These are phyloP conservation scores for Phaethornis superciliosus DNA, from an alignment of 2,113 vertebrate species.

Conservation along the genomic window DNA sequence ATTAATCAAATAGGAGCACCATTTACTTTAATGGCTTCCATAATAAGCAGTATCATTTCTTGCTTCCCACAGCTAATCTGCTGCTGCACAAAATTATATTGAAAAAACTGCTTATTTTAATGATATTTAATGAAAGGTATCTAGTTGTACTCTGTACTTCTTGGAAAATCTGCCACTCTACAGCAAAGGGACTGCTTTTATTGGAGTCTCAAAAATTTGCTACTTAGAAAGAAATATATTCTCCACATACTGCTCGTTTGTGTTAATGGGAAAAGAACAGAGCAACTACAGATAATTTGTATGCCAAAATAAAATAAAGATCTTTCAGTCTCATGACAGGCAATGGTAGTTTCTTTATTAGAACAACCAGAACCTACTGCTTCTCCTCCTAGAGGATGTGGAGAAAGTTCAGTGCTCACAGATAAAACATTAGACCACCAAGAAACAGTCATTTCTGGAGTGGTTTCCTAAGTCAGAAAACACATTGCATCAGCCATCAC, in stretches of 20 bases:
- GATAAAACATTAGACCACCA: neutral
- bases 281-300: neutral
- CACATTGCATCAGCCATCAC: neutral
- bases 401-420: neutral
- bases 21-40: slow-evolving; percentile 37
- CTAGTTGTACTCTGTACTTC: neutral
- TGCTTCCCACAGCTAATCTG: slow-evolving; percentile 25
- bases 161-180: neutral
- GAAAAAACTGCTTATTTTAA: neutral
- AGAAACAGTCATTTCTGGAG: neutral
- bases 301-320: neutral
- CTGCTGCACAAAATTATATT: neutral
- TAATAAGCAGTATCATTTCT: slow-evolving; percentile 16
- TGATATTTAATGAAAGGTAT: neutral
- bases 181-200: neutral
- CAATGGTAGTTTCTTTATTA: neutral
- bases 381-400: neutral
- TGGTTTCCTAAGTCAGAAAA: neutral
- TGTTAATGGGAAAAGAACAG: neutral
- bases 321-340: neutral
- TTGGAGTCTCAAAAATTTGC: neutral
- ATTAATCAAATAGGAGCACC: slow-evolving; percentile 18
- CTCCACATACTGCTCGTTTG: neutral
- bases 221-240: neutral
- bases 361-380: neutral